Evolutionary conservation across 2,888 invertebrate species (phyloP), one percentile per base, ranked within the genome.

Genomic region (Lamellibrachia satsuma): DNA sequence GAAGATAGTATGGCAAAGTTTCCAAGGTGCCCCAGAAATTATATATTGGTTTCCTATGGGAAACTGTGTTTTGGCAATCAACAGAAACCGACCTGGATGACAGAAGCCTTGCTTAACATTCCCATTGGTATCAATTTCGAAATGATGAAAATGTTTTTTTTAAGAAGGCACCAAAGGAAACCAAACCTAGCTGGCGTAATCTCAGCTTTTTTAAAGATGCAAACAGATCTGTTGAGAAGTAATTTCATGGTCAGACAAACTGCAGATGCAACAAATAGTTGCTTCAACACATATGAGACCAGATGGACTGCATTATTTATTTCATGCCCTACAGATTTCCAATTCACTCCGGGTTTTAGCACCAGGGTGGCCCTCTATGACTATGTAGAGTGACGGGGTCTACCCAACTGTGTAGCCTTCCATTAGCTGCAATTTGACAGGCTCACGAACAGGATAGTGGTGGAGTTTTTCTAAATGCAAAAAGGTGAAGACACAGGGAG

Each of bases 281-380:
- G 75, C 75, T 75, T 75, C 75, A 75, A 75, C 75, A 75, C 75
- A 75, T 75, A 22, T 15, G 22, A 15, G 75, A 75, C 15, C 75
- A 75, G 75, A 75, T 75, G 75, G 75, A 75, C n/a, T 75, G 75
- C 22, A n/a, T 75, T 75, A 75, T 75, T 75, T 75, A 75, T n/a
- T 75, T 75, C 75, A 75, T 75, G 75, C 75, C 75, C 75, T 75
- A 75, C 75, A 75, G 75, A 75, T 75, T n/a, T 22, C 2, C 75
- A n/a, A 75, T 75, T 75, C 15, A 75, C 75, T 22, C 75, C 75
- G n/a, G 15, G 75, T 75, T 75, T 75, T 6, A 11, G 0, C 75
- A 75, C 75, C n/a, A 6, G 75, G 75, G 75, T 75, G 75, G 75
- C 75, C 75, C 15, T 57, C 15, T 75, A 6, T 75, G 75, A 75